phyloP scores from a whole-genome alignment of 1,140 invertebrate species.

The Caenorhabditis briggsae region DNA sequence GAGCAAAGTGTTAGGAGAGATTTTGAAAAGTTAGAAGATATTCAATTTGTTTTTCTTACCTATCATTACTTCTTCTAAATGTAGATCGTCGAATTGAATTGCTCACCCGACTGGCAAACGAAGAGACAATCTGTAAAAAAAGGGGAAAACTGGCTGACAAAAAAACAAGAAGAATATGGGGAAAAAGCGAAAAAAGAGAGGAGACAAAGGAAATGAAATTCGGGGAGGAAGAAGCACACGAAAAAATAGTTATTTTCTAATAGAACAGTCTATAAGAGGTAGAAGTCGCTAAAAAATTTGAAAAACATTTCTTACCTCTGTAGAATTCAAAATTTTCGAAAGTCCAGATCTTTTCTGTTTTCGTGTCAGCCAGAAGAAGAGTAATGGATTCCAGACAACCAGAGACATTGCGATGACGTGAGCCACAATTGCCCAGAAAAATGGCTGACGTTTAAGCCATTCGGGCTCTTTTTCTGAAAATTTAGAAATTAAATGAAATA shows the following conservation, averaged over 20 bases:
- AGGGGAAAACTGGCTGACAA: background rate
- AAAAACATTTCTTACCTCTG: conserved; percentile 66
- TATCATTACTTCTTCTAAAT: conserved; percentile 49
- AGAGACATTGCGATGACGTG: conserved; percentile 77
- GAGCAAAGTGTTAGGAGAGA: background rate
- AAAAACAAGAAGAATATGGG: background rate
- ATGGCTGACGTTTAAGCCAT: conserved; percentile 73
- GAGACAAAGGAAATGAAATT: conserved; percentile 7
- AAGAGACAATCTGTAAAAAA: conserved; percentile 52
- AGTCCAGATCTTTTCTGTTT: conserved; percentile 74
- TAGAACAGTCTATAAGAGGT: background rate
- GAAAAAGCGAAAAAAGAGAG: background rate
- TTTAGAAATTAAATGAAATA: background rate
- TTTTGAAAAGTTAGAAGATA: conserved; percentile 15
- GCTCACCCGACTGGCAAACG: conserved; percentile 52
- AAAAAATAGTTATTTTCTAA: background rate
- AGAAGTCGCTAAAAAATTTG: background rate
- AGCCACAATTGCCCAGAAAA: conserved; percentile 75
- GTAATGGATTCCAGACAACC: conserved; percentile 76
- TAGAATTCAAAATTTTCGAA: conserved; percentile 72
- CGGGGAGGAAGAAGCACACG: conserved; percentile 32
- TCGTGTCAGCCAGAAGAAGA: conserved; percentile 77
- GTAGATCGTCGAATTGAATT: conserved; percentile 51
- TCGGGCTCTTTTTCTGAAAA: conserved; percentile 72
- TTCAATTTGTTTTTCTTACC: background rate